Conservation (phyloP, 2,113 vertebrate genomes). For the Chrysochloris asiatica region DNA sequence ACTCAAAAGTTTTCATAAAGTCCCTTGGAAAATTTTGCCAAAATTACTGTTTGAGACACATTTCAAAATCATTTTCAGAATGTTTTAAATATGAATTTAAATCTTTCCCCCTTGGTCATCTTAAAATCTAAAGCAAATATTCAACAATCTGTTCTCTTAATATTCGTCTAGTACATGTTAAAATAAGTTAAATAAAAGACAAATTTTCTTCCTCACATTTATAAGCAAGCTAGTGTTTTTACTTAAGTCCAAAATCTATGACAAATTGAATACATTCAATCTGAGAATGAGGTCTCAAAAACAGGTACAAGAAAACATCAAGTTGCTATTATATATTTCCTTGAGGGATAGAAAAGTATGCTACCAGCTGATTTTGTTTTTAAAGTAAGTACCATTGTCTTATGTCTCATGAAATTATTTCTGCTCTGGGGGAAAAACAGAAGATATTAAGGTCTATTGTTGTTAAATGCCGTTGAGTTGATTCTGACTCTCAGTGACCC, state of each 20-base stretch:
- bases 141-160: not conserved
- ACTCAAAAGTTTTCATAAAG: not conserved
- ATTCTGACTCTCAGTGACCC: too few species aligned
- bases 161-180: not conserved
- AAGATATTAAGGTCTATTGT: too few species aligned
- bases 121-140: not conserved
- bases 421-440: not conserved
- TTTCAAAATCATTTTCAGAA: not conserved
- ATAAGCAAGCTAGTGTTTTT: not conserved
- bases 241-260: constrained; percentile 37
- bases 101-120: not conserved
- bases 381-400: constrained; percentile 37
- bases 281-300: constrained; percentile 48
- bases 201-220: not conserved
- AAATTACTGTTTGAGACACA: not conserved
- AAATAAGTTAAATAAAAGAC: not conserved
- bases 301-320: constrained; percentile 45
- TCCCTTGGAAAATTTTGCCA: not conserved
- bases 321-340: constrained; percentile 42
- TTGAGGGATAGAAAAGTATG: constrained; percentile 6
- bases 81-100: constrained; percentile 43
- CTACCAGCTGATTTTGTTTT: constrained; percentile 45
- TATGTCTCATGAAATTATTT: constrained; percentile 24
- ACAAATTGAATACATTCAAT: constrained; percentile 27
- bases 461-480: too few species aligned